Conservation (phyloP, 2,888 invertebrate species). For the Pristionchus mayeri region DNA sequence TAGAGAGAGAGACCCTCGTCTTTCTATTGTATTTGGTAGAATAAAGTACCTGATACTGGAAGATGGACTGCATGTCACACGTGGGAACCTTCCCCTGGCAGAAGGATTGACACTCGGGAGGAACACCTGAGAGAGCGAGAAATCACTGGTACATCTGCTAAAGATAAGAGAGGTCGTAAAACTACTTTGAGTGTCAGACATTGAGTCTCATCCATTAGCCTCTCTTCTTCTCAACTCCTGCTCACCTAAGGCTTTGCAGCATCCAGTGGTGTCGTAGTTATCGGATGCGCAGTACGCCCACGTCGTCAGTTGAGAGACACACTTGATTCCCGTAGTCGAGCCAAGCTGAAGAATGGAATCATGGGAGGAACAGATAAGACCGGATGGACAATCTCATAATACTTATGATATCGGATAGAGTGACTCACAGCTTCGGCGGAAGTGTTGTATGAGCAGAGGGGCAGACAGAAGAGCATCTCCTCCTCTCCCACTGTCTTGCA, state of each 20-base stretch:
- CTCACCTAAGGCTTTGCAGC: constrained; percentile 64
- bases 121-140: constrained; percentile 62
- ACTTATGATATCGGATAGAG: neutral
- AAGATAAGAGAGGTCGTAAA: neutral
- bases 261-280: constrained; percentile 62
- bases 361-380: neutral
- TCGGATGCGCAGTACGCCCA: constrained; percentile 72
- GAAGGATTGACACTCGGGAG: constrained; percentile 66
- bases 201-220: neutral
- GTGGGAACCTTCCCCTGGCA: constrained; percentile 71
- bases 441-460: constrained; percentile 69
- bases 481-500: constrained; percentile 65
- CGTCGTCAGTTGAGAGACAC: constrained; percentile 67
- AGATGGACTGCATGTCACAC: constrained; percentile 68
- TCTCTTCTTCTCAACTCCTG: too few species aligned
- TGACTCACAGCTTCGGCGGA: constrained; percentile 62
- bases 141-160: too few species aligned
- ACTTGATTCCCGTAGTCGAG: constrained; percentile 66
- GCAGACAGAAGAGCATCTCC: constrained; percentile 71
- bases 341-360: constrained; percentile 58
- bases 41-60: constrained; percentile 61
- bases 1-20: neutral
- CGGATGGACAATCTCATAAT: too few species aligned
- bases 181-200: neutral
- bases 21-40: neutral